Conservation (phyloP, 2,113 vertebrate species). For the Syngnathoides biaculeatus region DNA sequence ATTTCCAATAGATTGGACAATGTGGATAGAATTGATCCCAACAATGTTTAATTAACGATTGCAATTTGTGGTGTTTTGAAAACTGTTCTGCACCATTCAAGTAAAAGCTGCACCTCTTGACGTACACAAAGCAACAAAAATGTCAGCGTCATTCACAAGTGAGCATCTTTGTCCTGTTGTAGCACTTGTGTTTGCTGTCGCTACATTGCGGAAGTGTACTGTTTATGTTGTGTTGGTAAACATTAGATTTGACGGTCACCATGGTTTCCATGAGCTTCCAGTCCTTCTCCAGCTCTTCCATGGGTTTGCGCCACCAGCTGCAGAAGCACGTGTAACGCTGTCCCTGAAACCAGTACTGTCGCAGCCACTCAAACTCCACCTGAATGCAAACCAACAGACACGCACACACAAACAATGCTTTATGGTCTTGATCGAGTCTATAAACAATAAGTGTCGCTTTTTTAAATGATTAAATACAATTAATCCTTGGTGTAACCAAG, state of each 20-base stretch:
- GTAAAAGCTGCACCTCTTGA: not conserved
- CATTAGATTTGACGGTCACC: slow-evolving; percentile 73
- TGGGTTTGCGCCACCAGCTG: slow-evolving; percentile 90
- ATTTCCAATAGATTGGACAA: too few species aligned
- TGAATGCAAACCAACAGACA: slow-evolving; percentile 46
- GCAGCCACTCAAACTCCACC: slow-evolving; percentile 96
- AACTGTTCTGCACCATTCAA: not conserved
- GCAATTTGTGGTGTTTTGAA: not conserved
- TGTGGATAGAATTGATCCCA: too few species aligned
- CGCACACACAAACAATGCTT: not conserved
- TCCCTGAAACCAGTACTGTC: slow-evolving; percentile 98
- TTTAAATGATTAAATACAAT: not conserved
- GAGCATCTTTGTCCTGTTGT: not conserved
- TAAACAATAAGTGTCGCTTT: not conserved
- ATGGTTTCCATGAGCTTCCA: slow-evolving; percentile 92
- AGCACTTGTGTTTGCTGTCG: not conserved
- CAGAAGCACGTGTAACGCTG: slow-evolving; percentile 84
- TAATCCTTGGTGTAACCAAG: not conserved
- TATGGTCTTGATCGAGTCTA: not conserved
- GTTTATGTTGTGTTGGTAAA: not conserved
- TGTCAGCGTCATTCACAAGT: not conserved
- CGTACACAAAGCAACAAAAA: not conserved
- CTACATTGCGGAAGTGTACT: not conserved
- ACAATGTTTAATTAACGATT: not conserved
- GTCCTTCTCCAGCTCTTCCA: slow-evolving; percentile 83